A percentile compares a stretch with the other conserved stretches of the same genome.
Evolutionary conservation across 2,888 invertebrate genomes (phyloP).

Genomic region (Pantelozetes paolii): DNA sequence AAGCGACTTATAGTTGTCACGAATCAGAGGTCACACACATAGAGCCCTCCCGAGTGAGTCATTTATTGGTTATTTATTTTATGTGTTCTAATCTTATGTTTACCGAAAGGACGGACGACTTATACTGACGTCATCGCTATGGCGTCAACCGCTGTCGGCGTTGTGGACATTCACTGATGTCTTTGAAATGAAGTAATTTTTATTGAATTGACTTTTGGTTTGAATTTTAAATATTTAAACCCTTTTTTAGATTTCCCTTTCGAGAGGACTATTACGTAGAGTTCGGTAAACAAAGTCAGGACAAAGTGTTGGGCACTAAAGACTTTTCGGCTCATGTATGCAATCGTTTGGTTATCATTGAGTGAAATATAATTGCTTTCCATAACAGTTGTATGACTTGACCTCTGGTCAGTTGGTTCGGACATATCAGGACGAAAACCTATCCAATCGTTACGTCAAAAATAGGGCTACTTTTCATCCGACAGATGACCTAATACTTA

Average conservation of each 20-base stretch:
- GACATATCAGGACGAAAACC: slow-evolving; percentile 67
- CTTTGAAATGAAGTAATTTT: slow-evolving; percentile 59
- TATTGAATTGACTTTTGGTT: slow-evolving; percentile 47
- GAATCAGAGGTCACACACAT: slow-evolving; percentile 75
- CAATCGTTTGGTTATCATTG: slow-evolving; percentile 44
- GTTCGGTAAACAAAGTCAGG: slow-evolving; percentile 76
- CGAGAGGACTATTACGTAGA: slow-evolving; percentile 85
- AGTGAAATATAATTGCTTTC: too few relatives aligned
- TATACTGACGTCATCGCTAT: slow-evolving; percentile 77
- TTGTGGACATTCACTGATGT: slow-evolving; percentile 62
- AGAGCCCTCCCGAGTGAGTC: slow-evolving; percentile 54
- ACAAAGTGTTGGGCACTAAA: slow-evolving; percentile 82
- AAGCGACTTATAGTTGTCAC: slow-evolving; percentile 73
- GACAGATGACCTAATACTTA: slow-evolving; percentile 86
- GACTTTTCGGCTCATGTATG: slow-evolving; percentile 70
- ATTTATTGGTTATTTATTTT: slow-evolving; percentile 37
- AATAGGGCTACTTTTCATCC: slow-evolving; percentile 92
- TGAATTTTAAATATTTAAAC: not conserved
- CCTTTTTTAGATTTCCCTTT: slow-evolving; percentile 61
- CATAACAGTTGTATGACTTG: slow-evolving; percentile 78
- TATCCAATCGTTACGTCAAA: slow-evolving; percentile 86
- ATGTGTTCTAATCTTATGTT: not conserved
- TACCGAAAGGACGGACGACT: slow-evolving; percentile 63
- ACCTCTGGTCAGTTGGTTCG: slow-evolving; percentile 69
- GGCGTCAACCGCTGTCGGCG: slow-evolving; percentile 75